A percentile compares a stretch with the other conserved stretches of the same genome.
phyloP scores from a whole-genome alignment of 2,888 invertebrate genomes.

The Euphydryas editha region DNA sequence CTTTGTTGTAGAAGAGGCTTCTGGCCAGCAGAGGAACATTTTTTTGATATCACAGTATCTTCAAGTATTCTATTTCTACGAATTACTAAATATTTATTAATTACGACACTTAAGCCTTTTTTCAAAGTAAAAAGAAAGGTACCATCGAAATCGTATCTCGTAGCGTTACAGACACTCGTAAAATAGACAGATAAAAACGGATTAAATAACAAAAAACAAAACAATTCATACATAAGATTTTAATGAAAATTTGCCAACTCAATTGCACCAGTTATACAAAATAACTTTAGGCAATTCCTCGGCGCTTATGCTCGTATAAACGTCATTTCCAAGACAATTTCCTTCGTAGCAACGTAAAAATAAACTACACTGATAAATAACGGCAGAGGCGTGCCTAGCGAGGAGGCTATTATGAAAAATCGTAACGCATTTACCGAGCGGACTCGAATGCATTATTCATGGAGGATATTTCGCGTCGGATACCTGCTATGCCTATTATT shows the following conservation, averaged over 20 bases:
- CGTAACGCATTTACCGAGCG: constrained; percentile 80
- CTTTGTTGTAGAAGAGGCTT: too few species aligned
- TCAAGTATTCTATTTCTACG: too few species aligned
- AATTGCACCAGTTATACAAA: constrained; percentile 10
- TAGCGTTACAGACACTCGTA: too few species aligned
- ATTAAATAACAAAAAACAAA: neutral
- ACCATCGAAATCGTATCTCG: too few species aligned
- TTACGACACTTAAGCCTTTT: too few species aligned
- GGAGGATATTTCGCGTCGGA: constrained; percentile 64
- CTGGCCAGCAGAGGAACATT: too few species aligned
- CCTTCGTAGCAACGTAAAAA: constrained; percentile 52
- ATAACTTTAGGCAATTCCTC: constrained; percentile 10
- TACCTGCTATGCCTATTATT: constrained; percentile 71
- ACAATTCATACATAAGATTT: neutral
- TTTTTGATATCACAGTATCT: too few species aligned
- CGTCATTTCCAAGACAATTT: constrained; percentile 42
- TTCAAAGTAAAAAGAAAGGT: constrained; percentile 7
- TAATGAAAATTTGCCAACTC: neutral
- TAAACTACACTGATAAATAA: constrained; percentile 68
- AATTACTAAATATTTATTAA: too few species aligned
- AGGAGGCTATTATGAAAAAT: constrained; percentile 82
- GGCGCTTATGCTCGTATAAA: constrained; percentile 28
- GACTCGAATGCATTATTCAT: constrained; percentile 78
- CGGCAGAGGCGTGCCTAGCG: constrained; percentile 58
- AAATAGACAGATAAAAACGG: neutral